phyloP scores from a whole-genome alignment of 2,113 vertebrate species.

The Corythornis cristatus region DNA sequence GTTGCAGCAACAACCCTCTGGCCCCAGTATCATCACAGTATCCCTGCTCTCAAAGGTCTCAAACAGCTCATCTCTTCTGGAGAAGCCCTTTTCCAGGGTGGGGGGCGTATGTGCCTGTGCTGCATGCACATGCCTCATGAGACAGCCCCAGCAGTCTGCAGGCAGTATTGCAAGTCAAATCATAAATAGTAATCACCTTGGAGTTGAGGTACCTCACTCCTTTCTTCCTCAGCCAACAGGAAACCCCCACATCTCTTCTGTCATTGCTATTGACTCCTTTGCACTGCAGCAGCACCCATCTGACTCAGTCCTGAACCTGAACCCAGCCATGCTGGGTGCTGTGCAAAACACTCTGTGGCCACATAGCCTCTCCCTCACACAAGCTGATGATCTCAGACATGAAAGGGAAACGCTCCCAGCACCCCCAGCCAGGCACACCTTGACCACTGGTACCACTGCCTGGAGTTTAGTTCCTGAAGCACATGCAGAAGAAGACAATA shows the following conservation, averaged over 20 bases:
- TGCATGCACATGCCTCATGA: not conserved
- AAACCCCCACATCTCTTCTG: not conserved
- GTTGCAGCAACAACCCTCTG: not conserved
- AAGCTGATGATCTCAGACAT: not conserved
- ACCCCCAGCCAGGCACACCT: not conserved
- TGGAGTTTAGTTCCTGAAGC: not conserved
- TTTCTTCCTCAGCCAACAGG: constrained; percentile 44
- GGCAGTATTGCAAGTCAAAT: not conserved
- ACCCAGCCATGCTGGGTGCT: not conserved
- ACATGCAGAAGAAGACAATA: accelerated
- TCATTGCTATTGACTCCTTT: not conserved
- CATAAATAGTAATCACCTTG: not conserved
- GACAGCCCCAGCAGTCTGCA: not conserved
- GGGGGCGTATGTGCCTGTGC: not conserved
- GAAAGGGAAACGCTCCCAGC: not conserved
- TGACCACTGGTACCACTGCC: not conserved
- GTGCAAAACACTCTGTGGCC: not conserved
- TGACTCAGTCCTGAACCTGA: not conserved
- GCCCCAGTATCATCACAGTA: not conserved
- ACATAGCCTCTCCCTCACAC: not conserved
- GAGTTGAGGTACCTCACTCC: not conserved
- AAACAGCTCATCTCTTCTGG: not conserved
- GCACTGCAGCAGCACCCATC: not conserved
- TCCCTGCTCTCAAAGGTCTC: not conserved
- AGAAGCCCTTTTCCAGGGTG: not conserved